Evolutionary conservation across 1,140 invertebrate species (phyloP).

Genomic region (Microplitis mediator): DNA sequence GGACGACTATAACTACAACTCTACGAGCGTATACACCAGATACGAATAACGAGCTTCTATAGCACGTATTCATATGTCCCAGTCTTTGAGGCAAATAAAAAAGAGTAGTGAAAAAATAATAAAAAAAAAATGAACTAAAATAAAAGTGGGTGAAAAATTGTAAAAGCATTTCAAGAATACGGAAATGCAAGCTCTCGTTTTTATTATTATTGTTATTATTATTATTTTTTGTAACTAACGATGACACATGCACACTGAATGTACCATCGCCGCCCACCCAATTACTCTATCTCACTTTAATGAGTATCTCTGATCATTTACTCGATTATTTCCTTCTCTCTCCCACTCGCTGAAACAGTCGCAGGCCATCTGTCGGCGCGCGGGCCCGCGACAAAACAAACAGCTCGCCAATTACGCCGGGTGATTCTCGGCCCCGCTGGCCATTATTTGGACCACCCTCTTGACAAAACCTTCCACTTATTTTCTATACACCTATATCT

Average conservation of each 20-base stretch:
- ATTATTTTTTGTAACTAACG: not conserved
- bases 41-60: constrained; percentile 15
- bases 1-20: not conserved
- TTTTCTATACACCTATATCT: constrained; percentile 36
- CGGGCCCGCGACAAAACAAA: constrained; percentile 52
- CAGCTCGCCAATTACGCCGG: constrained; percentile 52
- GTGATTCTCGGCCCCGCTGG: constrained; percentile 44
- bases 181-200: not conserved
- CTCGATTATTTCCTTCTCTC: constrained; percentile 1
- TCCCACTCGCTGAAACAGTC: constrained; percentile 17
- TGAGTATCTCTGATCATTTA: not conserved
- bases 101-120: not conserved
- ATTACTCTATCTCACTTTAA: not conserved
- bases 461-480: constrained; percentile 45
- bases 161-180: not conserved
- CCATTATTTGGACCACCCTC: constrained; percentile 49
- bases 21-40: not conserved
- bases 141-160: constrained; percentile 10
- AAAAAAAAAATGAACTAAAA: constrained; percentile 10
- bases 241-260: not conserved
- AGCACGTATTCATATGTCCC: constrained; percentile 7
- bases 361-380: constrained; percentile 35
- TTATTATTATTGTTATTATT: not conserved
- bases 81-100: constrained; percentile 11
- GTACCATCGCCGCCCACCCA: constrained; percentile 10